Conservation (phyloP, 2,113 vertebrate species). For the Caretta caretta region DNA sequence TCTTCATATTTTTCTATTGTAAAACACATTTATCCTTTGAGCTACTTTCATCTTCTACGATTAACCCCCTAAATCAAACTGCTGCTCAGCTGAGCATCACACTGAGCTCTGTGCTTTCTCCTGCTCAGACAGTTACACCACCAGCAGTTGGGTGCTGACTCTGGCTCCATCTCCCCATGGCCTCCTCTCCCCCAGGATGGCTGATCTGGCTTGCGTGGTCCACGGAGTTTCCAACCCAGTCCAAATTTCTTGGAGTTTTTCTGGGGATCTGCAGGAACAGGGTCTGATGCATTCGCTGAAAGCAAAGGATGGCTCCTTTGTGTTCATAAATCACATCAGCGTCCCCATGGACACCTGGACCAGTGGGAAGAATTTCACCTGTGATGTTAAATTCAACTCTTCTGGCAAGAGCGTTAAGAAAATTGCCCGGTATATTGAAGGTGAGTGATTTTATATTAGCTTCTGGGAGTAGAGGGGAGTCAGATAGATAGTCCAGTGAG, state of each 20-base stretch:
- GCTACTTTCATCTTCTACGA: not conserved
- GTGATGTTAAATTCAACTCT: not conserved
- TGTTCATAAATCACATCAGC: not conserved
- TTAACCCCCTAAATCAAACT: not conserved
- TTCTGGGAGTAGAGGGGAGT: no score
- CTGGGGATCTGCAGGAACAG: not conserved
- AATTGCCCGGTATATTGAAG: not conserved
- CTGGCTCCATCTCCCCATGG: not conserved
- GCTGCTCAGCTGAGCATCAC: not conserved
- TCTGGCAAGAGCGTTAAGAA: not conserved
- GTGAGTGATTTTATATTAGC: not conserved
- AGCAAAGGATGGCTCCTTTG: not conserved
- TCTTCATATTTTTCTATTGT: not conserved
- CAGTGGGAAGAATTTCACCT: not conserved
- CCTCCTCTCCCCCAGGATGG: not conserved
- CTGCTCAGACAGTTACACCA: not conserved
- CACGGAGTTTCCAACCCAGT: not conserved
- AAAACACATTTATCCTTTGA: no score
- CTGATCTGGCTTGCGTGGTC: not conserved
- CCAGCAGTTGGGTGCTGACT: not conserved
- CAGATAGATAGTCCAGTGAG: no score
- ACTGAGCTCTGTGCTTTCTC: not conserved
- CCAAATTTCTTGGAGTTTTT: not conserved
- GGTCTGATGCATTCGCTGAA: not conserved
- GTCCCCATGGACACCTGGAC: not conserved